phyloP scores from a whole-genome alignment of 2,113 vertebrate genomes.

The Tragelaphus imberbis region DNA sequence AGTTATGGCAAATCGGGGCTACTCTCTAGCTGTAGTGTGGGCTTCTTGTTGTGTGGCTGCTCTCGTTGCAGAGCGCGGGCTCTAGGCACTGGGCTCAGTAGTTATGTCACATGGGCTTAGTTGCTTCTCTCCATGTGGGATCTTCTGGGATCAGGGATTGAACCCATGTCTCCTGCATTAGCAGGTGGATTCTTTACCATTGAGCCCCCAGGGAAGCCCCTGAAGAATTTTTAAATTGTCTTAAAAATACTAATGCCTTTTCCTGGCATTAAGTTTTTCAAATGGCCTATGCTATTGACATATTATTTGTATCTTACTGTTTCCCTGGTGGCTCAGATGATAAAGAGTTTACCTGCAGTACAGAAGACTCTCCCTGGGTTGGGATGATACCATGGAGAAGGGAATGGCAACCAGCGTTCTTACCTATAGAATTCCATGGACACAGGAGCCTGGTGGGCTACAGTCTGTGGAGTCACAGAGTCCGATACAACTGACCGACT shows the following conservation, averaged over 20 bases:
- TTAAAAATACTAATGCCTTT: background rate
- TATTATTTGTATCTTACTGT: background rate
- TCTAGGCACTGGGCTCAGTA: background rate
- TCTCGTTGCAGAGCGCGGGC: background rate
- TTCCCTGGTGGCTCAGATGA: background rate
- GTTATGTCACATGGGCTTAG: background rate
- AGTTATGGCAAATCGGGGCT: background rate
- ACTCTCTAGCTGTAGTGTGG: background rate
- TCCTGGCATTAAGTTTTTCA: conserved; percentile 8
- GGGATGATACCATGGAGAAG: background rate
- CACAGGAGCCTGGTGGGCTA: background rate
- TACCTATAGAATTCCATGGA: background rate
- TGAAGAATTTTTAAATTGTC: conserved; percentile 1
- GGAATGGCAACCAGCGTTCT: background rate
- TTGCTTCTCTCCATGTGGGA: background rate
- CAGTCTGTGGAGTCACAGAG: background rate
- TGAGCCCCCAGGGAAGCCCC: background rate
- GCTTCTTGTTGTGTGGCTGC: background rate
- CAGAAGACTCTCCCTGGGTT: background rate
- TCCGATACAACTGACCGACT: accelerated
- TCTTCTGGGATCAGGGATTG: background rate
- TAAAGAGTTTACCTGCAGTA: background rate
- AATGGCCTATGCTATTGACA: background rate
- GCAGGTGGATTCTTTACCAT: background rate
- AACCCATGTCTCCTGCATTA: background rate